Evolutionary conservation across 2,113 vertebrate genomes (phyloP).

Genomic region (Passer montanus): DNA sequence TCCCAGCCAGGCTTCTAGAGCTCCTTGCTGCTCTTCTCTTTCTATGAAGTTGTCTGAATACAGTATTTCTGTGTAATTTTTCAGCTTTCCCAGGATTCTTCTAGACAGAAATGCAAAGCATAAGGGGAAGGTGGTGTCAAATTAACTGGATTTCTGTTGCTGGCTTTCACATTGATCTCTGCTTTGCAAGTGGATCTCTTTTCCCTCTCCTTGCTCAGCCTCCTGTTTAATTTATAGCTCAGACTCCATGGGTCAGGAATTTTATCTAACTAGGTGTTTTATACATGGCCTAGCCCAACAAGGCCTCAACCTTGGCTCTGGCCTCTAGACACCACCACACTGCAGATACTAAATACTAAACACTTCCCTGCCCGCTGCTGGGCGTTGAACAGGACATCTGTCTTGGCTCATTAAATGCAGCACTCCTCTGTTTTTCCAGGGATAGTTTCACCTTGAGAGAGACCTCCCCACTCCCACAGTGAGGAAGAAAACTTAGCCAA

Average conservation of each 20-base stretch:
- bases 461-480: background rate
- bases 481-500: background rate
- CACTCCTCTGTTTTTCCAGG: conserved; percentile 28
- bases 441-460: conserved; percentile 49
- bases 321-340: background rate
- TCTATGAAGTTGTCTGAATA: background rate
- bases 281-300: conserved; percentile 36
- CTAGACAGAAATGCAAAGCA: background rate
- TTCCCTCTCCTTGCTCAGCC: background rate
- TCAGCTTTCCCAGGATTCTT: background rate
- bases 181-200: background rate
- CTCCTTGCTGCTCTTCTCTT: background rate
- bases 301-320: conserved; percentile 24
- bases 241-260: conserved; percentile 8
- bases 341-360: conserved; percentile 31
- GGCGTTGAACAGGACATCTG: conserved; percentile 23
- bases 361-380: background rate
- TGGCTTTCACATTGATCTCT: background rate
- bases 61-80: background rate
- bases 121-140: background rate
- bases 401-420: conserved; percentile 59
- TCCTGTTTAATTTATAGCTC: conserved; percentile 44
- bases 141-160: background rate
- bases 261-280: conserved; percentile 49
- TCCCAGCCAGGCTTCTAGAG: background rate